A percentile compares a stretch with the other conserved stretches of the same genome.
These are phyloP conservation scores for Pandion haliaetus DNA, from an alignment of 2,113 vertebrate species.

Conservation along the genomic window DNA sequence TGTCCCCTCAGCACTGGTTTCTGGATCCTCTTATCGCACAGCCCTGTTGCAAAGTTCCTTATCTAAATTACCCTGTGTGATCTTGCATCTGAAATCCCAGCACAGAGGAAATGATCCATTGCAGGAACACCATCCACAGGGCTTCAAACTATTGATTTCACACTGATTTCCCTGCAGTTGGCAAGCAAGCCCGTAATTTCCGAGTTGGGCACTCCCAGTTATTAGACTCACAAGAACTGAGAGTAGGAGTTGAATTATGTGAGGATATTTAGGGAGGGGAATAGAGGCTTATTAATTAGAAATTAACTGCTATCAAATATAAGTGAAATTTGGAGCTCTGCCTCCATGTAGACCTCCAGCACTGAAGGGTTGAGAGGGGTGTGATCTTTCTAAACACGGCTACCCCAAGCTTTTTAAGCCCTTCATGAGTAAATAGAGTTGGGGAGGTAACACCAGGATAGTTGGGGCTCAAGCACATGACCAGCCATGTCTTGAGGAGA, in stretches of 20 bases:
- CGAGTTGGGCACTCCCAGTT: background rate
- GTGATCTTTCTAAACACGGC: rapidly evolving
- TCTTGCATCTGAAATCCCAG: slow-evolving; percentile 18
- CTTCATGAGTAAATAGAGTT: background rate
- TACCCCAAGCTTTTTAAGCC: background rate
- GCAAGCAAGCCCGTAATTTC: background rate
- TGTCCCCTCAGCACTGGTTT: slow-evolving; percentile 7
- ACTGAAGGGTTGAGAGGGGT: rapidly evolving
- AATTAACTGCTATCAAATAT: background rate
- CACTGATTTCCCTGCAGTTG: slow-evolving; percentile 5
- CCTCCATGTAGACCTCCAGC: background rate
- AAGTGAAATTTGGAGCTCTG: background rate
- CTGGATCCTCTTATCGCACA: slow-evolving; percentile 44
- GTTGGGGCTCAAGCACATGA: background rate
- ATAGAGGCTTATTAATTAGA: background rate
- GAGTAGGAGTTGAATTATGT: background rate
- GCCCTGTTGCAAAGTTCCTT: slow-evolving; percentile 29
- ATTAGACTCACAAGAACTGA: background rate
- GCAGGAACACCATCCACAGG: background rate
- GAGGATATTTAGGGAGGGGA: background rate
- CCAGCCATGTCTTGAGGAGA: background rate
- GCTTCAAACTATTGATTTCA: slow-evolving; percentile 15
- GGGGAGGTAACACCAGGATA: background rate
- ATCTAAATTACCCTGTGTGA: slow-evolving; percentile 54
- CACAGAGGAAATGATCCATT: background rate